These are phyloP conservation scores for Rhorus exstirpatorius DNA, from an alignment of 2,888 invertebrate species.

Conservation along the genomic window DNA sequence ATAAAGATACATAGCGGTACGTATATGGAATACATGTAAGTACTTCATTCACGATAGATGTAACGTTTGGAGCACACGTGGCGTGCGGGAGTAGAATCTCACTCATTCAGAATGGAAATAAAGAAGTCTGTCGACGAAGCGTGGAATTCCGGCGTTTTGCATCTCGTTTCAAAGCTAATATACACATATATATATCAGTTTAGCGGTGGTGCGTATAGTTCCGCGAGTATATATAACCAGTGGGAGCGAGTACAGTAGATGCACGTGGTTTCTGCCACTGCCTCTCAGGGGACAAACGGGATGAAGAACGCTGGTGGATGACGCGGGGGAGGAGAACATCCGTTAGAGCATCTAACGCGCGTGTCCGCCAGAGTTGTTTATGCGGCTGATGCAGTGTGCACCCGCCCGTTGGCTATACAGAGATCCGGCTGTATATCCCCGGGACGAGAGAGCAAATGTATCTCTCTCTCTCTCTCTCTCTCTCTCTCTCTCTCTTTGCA, in stretches of 20 bases:
- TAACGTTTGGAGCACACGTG: constrained; percentile 20
- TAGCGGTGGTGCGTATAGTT: constrained; percentile 57
- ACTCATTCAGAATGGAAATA: constrained; percentile 48
- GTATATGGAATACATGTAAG: neutral
- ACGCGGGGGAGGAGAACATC: constrained; percentile 73
- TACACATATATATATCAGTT: constrained; percentile 36
- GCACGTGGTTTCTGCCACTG: constrained; percentile 58
- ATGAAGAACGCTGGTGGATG: constrained; percentile 47
- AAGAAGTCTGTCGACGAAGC: constrained; percentile 70
- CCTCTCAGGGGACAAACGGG: constrained; percentile 55
- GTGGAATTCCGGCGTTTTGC: constrained; percentile 72
- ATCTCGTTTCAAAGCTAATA: constrained; percentile 64
- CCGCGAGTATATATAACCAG: constrained; percentile 28
- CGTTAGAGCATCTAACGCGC: constrained; percentile 84
- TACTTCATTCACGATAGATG: neutral
- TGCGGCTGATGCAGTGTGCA: constrained; percentile 77
- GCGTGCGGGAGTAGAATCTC: constrained; percentile 36
- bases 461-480: constrained; percentile 31
- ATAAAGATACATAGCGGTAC: neutral
- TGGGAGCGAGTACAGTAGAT: constrained; percentile 43
- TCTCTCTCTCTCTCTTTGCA: constrained; percentile 29
- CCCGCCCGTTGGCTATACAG: constrained; percentile 71
- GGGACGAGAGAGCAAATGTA: constrained; percentile 34
- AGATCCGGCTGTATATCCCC: constrained; percentile 69
- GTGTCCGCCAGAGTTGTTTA: constrained; percentile 83